phyloP scores from a whole-genome alignment of 2,888 invertebrate genomes.

The Apodemia mormo region DNA sequence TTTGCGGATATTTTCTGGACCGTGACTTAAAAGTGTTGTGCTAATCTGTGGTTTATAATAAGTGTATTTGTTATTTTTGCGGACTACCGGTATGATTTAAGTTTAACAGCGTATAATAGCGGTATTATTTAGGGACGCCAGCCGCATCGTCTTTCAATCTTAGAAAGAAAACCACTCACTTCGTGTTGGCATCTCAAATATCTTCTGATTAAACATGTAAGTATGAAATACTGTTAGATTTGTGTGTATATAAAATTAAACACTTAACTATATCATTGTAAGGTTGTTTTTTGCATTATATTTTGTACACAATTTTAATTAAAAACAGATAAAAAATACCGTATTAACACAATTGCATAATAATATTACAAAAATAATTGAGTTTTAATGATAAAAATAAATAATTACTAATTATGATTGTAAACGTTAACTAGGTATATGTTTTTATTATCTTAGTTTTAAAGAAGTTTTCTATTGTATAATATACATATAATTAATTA shows the following conservation, averaged over 20 bases:
- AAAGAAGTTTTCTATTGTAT: too few species aligned
- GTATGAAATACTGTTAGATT: constrained; percentile 8
- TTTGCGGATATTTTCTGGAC: constrained; percentile 29
- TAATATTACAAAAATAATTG: too few species aligned
- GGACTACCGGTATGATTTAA: constrained; percentile 58
- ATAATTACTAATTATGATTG: too few species aligned
- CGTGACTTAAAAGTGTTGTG: constrained; percentile 38
- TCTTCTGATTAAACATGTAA: constrained; percentile 25
- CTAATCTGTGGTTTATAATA: constrained; percentile 39
- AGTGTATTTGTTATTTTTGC: constrained; percentile 52
- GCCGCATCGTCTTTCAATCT: constrained; percentile 34
- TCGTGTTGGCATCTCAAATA: constrained; percentile 36
- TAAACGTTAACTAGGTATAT: too few species aligned
- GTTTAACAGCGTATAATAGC: constrained; percentile 50
- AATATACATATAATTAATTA: too few species aligned
- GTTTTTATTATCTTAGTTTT: too few species aligned
- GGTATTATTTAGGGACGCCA: constrained; percentile 58
- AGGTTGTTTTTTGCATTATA: not conserved
- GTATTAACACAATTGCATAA: too few species aligned
- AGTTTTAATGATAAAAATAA: too few species aligned
- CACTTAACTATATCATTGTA: not conserved
- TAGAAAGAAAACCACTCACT: constrained; percentile 44
- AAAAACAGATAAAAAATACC: too few species aligned
- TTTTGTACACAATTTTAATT: not conserved
- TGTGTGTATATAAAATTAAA: not conserved